These are phyloP conservation scores for Karalla daura DNA, from an alignment of 2,797 vertebrate genomes.

Conservation along the genomic window DNA sequence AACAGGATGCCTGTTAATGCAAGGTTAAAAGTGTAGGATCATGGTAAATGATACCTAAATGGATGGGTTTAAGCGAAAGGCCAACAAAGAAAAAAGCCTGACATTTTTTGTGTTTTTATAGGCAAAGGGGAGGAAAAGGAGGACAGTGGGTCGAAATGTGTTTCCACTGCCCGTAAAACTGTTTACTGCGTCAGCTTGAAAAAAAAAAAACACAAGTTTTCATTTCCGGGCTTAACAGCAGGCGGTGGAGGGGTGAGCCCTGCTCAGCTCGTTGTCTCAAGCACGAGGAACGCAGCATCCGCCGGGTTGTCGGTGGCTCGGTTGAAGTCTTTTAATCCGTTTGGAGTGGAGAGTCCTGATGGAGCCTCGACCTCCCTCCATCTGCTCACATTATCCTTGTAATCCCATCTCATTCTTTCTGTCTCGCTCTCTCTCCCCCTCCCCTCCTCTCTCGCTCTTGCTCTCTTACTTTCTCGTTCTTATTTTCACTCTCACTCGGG, in stretches of 20 bases:
- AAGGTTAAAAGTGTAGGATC: constrained; percentile 32
- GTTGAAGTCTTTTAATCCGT: constrained; percentile 76
- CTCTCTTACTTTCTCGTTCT: constrained; percentile 52
- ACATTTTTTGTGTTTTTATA: constrained; percentile 24
- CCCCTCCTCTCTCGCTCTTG: constrained; percentile 15
- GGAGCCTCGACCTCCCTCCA: constrained; percentile 84
- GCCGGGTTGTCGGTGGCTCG: constrained; percentile 51
- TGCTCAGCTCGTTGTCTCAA: constrained; percentile 36
- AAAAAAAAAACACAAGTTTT: constrained; percentile 57
- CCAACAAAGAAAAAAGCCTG: constrained; percentile 14
- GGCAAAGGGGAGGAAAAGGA: not conserved
- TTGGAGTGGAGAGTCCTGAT: constrained; percentile 74
- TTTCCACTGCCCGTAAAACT: constrained; percentile 18
- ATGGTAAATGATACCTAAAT: constrained; percentile 38
- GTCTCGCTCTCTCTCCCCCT: constrained; percentile 39
- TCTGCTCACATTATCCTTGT: constrained; percentile 87
- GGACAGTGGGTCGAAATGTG: constrained; percentile 7
- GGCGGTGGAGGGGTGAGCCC: not conserved
- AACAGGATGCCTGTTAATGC: constrained; percentile 13
- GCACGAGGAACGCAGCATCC: constrained; percentile 32
- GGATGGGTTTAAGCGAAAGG: constrained; percentile 15
- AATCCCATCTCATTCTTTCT: constrained; percentile 86
- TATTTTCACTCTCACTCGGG: constrained; percentile 64
- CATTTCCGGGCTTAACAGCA: constrained; percentile 52
- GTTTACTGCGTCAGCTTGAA: constrained; percentile 17